These are phyloP conservation scores for Psettodes erumei DNA, from an alignment of 2,113 vertebrate species.

Conservation along the genomic window DNA sequence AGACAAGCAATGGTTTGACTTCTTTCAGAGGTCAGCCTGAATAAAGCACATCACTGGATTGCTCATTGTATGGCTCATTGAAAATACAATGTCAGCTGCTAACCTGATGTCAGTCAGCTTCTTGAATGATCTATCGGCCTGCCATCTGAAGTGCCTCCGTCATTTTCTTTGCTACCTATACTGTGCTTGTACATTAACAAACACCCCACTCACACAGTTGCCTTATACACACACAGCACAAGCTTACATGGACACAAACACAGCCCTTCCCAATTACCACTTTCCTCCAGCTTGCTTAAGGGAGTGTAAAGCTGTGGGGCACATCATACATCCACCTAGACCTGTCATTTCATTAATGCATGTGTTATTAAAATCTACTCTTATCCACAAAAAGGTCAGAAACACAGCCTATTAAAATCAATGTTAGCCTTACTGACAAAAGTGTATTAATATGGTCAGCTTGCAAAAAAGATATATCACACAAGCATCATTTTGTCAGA, in stretches of 20 bases:
- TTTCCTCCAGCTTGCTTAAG: neutral
- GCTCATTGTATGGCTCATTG: neutral
- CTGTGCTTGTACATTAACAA: neutral
- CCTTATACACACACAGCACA: neutral
- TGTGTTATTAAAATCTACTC: neutral
- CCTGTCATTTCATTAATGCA: slow-evolving; percentile 27
- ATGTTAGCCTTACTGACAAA: neutral
- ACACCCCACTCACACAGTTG: neutral
- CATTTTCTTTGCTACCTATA: slow-evolving; percentile 6
- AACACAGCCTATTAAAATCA: neutral
- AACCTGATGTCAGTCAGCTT: neutral
- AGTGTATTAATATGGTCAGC: neutral
- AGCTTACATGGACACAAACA: slow-evolving; percentile 6
- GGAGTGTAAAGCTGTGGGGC: slow-evolving; percentile 1
- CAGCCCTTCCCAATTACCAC: neutral
- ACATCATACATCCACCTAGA: slow-evolving; percentile 9
- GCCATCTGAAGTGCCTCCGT: neutral
- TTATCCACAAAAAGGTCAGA: slow-evolving; percentile 11
- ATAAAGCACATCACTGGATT: neutral
- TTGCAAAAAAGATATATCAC: too few relatives aligned
- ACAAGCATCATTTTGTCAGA: neutral
- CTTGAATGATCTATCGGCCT: neutral
- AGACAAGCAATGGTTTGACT: neutral
- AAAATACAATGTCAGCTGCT: neutral
- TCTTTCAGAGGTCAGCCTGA: slow-evolving; percentile 12